A percentile compares a stretch with the other conserved stretches of the same genome.
These are phyloP conservation scores for Lepisosteus osseus DNA, from an alignment of 2,113 vertebrate species.

Conservation along the genomic window DNA sequence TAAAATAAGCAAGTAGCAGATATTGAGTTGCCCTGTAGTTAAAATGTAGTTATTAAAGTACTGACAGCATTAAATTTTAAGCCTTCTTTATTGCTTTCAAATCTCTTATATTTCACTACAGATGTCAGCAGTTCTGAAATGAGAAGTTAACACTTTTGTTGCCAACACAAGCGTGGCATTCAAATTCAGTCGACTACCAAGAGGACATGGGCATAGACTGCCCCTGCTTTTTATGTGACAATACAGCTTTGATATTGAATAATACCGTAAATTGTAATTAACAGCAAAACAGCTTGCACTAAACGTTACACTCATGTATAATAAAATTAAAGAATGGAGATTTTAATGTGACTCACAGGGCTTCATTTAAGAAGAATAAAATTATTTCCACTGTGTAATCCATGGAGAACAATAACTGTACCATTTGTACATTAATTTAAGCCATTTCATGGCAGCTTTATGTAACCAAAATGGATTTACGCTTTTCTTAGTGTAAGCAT, in stretches of 20 bases:
- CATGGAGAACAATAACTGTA: too few species aligned
- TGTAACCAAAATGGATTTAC: too few species aligned
- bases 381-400: neutral
- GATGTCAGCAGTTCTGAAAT: constrained; percentile 67
- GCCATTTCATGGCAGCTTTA: too few species aligned
- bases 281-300: neutral
- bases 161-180: constrained; percentile 44
- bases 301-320: neutral
- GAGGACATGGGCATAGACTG: neutral
- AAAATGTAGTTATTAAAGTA: constrained; percentile 69
- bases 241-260: neutral
- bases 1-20: constrained; percentile 59
- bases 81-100: constrained; percentile 71
- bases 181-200: neutral
- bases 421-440: too few species aligned
- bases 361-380: neutral
- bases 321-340: neutral
- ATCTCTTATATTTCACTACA: constrained; percentile 65
- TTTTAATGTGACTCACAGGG: neutral
- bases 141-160: constrained; percentile 61
- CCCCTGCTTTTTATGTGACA: neutral
- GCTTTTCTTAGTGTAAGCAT: too few species aligned
- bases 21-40: constrained; percentile 65
- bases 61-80: constrained; percentile 73
- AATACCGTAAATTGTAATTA: neutral